These are phyloP conservation scores for Boulengeromyrus knoepffleri DNA, from an alignment of 2,113 vertebrate genomes.

Conservation along the genomic window DNA sequence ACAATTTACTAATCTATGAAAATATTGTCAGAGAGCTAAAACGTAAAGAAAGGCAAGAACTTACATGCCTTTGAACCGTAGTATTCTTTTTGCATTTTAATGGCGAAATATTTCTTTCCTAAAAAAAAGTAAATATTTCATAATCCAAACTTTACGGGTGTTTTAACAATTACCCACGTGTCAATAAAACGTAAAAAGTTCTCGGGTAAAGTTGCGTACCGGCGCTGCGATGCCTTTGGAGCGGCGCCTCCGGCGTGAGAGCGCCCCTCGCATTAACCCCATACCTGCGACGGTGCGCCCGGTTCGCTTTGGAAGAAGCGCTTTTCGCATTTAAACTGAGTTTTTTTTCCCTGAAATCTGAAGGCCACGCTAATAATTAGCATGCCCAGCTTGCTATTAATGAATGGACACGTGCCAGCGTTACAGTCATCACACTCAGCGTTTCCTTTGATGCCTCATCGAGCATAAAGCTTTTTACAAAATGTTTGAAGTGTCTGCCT, in stretches of 20 bases:
- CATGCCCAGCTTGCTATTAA: constrained; percentile 57
- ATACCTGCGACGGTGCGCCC: not conserved
- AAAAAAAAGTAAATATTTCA: not conserved
- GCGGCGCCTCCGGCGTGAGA: not conserved
- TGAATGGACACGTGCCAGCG: constrained; percentile 55
- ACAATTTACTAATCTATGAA: not conserved
- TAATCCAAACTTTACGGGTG: not conserved
- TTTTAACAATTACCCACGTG: not conserved
- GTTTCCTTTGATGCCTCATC: constrained; percentile 72
- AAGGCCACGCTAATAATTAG: constrained; percentile 53
- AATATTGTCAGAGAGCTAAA: not conserved
- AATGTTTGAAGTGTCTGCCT: constrained; percentile 77
- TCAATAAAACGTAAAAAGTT: not conserved
- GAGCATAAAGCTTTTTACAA: constrained; percentile 59
- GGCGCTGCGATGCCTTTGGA: not conserved
- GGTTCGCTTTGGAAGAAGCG: constrained; percentile 31
- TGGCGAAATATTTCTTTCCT: not conserved
- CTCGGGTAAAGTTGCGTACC: not conserved
- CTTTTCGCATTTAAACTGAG: constrained; percentile 38
- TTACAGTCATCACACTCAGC: constrained; percentile 65
- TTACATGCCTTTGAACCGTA: not conserved
- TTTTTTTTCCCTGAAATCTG: constrained; percentile 31
- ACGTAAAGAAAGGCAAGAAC: constrained; percentile 1
- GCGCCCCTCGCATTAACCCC: not conserved
- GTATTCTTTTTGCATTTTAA: not conserved